Evolutionary conservation across 2,888 invertebrate genomes (phyloP).

Genomic region (Erannis defoliaria): DNA sequence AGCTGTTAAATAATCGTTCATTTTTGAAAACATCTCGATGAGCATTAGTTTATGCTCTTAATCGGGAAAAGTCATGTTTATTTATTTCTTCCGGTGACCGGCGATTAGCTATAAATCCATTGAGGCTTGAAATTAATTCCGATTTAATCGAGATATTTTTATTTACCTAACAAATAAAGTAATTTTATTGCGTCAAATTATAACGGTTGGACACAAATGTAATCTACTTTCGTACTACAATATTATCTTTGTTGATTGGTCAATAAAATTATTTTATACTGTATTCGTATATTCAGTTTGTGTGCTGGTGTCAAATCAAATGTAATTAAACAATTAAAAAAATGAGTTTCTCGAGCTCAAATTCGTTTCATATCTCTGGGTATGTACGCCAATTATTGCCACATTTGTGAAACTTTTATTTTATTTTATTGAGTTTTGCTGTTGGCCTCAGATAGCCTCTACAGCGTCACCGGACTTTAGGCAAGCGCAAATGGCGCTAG

Average conservation of each 20-base stretch:
- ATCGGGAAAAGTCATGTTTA: slow-evolving; percentile 63
- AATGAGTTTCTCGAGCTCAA: neutral
- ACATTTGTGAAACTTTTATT: neutral
- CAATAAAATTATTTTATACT: slow-evolving; percentile 53
- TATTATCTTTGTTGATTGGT: slow-evolving; percentile 51
- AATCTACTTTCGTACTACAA: slow-evolving; percentile 49
- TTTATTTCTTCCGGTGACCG: slow-evolving; percentile 62
- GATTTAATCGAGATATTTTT: slow-evolving; percentile 26
- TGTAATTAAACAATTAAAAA: neutral
- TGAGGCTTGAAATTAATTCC: slow-evolving; percentile 43
- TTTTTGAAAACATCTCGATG: slow-evolving; percentile 46
- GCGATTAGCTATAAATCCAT: slow-evolving; percentile 68
- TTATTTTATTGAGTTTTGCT: neutral
- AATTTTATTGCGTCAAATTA: slow-evolving; percentile 37
- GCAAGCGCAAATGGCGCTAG: no score
- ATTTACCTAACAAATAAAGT: slow-evolving; percentile 30
- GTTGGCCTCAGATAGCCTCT: no score
- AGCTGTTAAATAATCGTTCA: no score
- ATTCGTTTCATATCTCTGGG: neutral
- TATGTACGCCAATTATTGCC: no score
- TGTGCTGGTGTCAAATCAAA: slow-evolving; percentile 48
- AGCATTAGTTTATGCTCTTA: slow-evolving; percentile 63
- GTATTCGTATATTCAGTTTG: slow-evolving; percentile 49
- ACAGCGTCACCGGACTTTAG: no score
- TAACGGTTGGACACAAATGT: slow-evolving; percentile 21